phyloP scores from a whole-genome alignment of 1,140 invertebrate genomes.

The Bombus fervidus region DNA sequence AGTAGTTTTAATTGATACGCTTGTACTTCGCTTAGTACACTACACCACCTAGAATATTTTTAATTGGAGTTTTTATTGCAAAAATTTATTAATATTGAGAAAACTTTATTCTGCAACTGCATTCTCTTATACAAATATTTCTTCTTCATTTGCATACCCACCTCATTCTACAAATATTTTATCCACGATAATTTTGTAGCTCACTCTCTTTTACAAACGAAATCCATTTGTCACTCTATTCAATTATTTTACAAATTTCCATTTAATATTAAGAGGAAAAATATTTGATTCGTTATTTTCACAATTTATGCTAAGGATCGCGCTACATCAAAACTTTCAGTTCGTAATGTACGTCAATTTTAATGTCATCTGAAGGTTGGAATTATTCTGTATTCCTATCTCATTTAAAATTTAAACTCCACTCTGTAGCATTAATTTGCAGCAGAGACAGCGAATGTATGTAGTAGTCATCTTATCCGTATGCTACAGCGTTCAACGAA shows the following conservation, averaged over 20 bases:
- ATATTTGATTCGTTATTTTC: not conserved
- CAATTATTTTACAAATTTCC: too few species aligned
- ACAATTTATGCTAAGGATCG: not conserved
- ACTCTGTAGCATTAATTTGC: not conserved
- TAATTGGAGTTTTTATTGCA: not conserved
- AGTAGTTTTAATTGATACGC: not conserved
- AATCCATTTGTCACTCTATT: too few species aligned
- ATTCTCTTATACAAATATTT: too few species aligned
- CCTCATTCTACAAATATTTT: too few species aligned
- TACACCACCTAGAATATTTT: too few species aligned
- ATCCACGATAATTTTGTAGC: too few species aligned
- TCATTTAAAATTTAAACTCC: not conserved
- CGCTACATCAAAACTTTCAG: not conserved
- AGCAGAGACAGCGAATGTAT: not conserved
- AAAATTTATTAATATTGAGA: not conserved
- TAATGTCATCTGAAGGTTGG: not conserved
- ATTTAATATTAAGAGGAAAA: not conserved
- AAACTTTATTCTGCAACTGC: not conserved
- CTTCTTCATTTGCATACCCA: too few species aligned
- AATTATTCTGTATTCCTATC: not conserved
- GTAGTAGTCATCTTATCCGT: not conserved
- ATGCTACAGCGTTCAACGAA: not conserved
- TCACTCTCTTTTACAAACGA: too few species aligned
- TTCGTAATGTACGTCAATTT: not conserved
- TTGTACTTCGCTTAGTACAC: not conserved